Base-by-base conservation (phyloP, 2,113 vertebrate genomes). In the Triplophysa tibetana region DNA sequence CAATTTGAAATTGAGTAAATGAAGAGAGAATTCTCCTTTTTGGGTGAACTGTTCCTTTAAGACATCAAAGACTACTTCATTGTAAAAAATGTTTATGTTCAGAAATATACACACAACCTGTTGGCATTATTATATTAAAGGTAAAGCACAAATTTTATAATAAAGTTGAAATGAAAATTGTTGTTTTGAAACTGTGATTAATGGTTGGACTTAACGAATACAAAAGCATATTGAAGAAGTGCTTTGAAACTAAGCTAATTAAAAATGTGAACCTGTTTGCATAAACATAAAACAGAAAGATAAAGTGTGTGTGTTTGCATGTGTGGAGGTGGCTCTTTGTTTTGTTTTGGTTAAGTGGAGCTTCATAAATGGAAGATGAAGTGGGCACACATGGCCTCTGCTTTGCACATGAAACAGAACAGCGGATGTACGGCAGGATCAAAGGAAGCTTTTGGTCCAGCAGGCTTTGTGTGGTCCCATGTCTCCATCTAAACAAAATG, bases 351-450 rank as follows among this genome's bases (percentile, higher is more conserved):
- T 52, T 26, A 76, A 76, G 60, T 76, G 50, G 43, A 64, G 75
- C 61, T 77, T 77, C 16, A 66, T 77, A 65, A 77, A 77, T 17
- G 50, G 54, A 62, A 77, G 52, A 77, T 65, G 75, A 77, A 65
- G 70, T 79, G 80, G 81, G 76, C 38, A 64, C 70, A 82, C 76
- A 82, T 60, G 52, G 26, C 80, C 80, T 43, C 83, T 79, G 72
- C 77, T 85, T 85, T 85, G 72, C 83, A 85, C 83, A 85, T 85
- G 77, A 85, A 85, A 82, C 70, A 81, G 65, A 74, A 74, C 63
- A 19, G 38, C 75, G 75, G 75, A 76, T 73, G 38, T 38, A 76
- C 14, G 65, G 72, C 65, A 13, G 1, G 75, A 80, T 85, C 66
- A 85, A 85, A 85, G 83, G 58, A n/a, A 82, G 66, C 80, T 76